Conservation (phyloP, 2,113 vertebrate species). For the Halichoerus grypus region DNA sequence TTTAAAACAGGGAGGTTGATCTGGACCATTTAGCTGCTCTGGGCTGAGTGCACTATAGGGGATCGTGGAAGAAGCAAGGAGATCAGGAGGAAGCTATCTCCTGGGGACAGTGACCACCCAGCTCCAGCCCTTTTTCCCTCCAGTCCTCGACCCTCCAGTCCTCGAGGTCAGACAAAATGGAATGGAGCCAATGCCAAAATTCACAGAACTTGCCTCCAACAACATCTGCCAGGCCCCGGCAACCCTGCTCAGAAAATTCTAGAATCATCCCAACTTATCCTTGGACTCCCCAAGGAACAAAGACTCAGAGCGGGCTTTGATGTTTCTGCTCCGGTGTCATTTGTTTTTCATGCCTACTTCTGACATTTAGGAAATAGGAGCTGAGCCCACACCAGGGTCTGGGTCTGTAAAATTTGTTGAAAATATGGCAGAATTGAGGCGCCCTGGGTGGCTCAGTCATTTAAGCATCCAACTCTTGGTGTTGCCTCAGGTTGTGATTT, state of each 20-base stretch:
- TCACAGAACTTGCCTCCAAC: neutral
- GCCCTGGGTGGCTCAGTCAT: neutral
- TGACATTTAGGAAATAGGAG: neutral
- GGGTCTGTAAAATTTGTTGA: neutral
- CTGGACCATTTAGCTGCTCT: neutral
- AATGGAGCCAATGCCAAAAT: neutral
- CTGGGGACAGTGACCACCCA: neutral
- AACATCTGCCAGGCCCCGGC: neutral
- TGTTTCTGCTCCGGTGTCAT: neutral
- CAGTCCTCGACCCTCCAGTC: neutral
- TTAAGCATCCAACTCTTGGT: neutral
- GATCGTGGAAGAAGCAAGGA: neutral
- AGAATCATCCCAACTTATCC: neutral
- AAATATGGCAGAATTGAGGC: neutral
- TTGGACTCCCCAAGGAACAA: neutral
- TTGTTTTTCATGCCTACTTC: constrained; percentile 2
- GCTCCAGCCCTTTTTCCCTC: neutral
- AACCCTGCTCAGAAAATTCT: neutral
- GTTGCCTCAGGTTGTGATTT: too few relatives aligned
- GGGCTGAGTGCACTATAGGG: neutral
- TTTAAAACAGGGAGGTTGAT: neutral
- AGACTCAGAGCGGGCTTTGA: neutral
- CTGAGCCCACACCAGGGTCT: neutral
- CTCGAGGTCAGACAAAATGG: neutral
- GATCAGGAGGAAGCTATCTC: neutral